Base-by-base conservation (phyloP, 2,888 invertebrate species). In the Eupeodes latifasciatus region DNA sequence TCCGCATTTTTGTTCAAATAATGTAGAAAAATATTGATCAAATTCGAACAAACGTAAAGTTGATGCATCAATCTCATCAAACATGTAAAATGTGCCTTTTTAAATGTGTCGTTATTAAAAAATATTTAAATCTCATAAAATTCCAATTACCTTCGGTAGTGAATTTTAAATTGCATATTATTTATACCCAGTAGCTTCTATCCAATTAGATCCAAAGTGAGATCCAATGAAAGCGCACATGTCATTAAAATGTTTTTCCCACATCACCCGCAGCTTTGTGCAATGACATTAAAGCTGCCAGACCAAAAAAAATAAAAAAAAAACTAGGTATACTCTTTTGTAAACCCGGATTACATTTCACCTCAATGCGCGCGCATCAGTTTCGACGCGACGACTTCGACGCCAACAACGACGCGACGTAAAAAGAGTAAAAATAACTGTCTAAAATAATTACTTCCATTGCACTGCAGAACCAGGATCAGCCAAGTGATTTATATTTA, bases 281-380 rank as follows among this genome's bases (percentile, higher is more conserved):
- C 83, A 79, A 27, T 86, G 85, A 78, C 85, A 82, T 86, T 86
- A 82, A 87, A 88, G 62, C 78, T 88, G 88, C 79, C 88, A 85
- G 69, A 55, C 61, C 47, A 69, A 74, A 61, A 77, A 77, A 80
- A 77, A 55, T n/a, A n/a, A 66, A 16, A 19, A 49, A 72, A 71
- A 66, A 78, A 77, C 81, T 72, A 55, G 19, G 36, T 66, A 12
- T 44, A 64, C 49, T 67, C 27, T 40, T 19, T 16, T 44, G 44
- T 51, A 71, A 59, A 75, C 78, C 83, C 80, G 83, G 83, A 84
- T 83, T 81, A 66, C 49, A 74, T 74, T 81, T 80, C 80, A 81
- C 67, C 75, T 86, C 61, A 79, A 40, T 80, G 76, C 83, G 9
- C 55, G 11, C 55, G 4, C 40, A 40, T 40, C 40, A 12, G 16